Evolutionary conservation across 2,113 vertebrate species (phyloP), one percentile per base, ranked within the genome.

Genomic region (Tenebrosternarchus preto): DNA sequence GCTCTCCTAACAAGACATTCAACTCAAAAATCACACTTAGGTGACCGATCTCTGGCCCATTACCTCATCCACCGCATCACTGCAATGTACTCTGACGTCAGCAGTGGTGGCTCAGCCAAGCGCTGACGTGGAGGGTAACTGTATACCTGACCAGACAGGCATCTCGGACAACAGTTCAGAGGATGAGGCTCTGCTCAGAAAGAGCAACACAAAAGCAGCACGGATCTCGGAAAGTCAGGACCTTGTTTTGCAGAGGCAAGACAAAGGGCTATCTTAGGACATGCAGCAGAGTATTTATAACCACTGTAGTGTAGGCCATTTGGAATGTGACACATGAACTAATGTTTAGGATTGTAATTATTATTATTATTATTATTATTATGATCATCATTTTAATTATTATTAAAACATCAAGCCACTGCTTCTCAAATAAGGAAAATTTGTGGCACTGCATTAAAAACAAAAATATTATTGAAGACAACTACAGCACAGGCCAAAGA

Each of bases 181-280:
- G 46, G 56, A 76, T 70, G 76, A 11, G 36, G 19, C 17, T 60
- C 59, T 69, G 72, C 64, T 24, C 16, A 63, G 22, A 57, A 12
- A 17, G 24, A 55, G 25, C 24, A 20, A 59, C 22, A 76, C 27
- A 77, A 77, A 74, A 20, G 43, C 59, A 66, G 24, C 20, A 29
- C 0, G 11, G 24, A 31, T 33, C 43, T 43, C 22, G 16, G 77
- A 78, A 78, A 69, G 20, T 55, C 31, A 56, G 25, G 27, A 70
- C 71, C 72, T 76, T 76, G 72, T 83, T 78, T 63, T 66, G 67
- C 64, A 43, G 25, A 5, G 9, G 55, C 46, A 56, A 77, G 55
- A 80, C 67, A 84, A 77, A 84, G 75, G 67, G 46, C 6, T 2
- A 12, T 68, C 63, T 61, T 72, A 43, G 60, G 61, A 72, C 61